These are phyloP conservation scores for Lordiphosa stackelbergi DNA, from an alignment of 1,140 invertebrate genomes.

Conservation along the genomic window DNA sequence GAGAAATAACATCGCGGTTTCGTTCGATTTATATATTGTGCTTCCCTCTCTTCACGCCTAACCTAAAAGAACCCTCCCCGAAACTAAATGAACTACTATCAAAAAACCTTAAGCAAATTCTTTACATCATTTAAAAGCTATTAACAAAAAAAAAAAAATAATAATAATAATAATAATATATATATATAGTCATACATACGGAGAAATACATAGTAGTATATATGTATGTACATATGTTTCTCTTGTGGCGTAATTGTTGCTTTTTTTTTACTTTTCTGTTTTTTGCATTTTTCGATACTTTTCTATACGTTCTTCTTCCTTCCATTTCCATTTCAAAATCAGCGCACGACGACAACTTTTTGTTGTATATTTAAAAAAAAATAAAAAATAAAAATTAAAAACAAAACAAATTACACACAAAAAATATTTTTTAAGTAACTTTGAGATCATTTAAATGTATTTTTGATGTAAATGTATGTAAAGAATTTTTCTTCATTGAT, in stretches of 20 bases:
- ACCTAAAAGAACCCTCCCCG: conserved; percentile 3
- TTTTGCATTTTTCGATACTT: conserved; percentile 10
- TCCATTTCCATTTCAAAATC: conserved; percentile 31
- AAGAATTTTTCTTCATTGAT: conserved; percentile 25
- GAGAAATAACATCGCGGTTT: conserved; percentile 2
- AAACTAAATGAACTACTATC: conserved; percentile 9
- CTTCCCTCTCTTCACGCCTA: not conserved
- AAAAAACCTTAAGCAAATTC: conserved; percentile 9
- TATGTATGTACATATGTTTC: conserved; percentile 27
- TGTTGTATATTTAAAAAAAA: conserved; percentile 14
- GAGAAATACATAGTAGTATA: conserved; percentile 13
- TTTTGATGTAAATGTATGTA: conserved; percentile 59
- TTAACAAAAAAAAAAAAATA: conserved; percentile 20
- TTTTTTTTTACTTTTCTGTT: conserved; percentile 14
- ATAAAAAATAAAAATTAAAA: conserved; percentile 27
- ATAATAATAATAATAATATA: conserved; percentile 13
- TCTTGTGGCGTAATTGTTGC: conserved; percentile 23
- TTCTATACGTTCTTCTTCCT: conserved; percentile 7
- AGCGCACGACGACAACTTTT: conserved; percentile 20
- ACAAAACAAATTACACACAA: conserved; percentile 61
- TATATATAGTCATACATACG: conserved; percentile 14
- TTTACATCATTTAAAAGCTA: conserved; percentile 21
- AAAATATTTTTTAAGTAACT: conserved; percentile 73
- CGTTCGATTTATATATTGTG: not conserved
- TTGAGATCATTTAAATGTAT: conserved; percentile 76